phyloP scores from a whole-genome alignment of 2,888 invertebrate species.

The Drosophila formosana region DNA sequence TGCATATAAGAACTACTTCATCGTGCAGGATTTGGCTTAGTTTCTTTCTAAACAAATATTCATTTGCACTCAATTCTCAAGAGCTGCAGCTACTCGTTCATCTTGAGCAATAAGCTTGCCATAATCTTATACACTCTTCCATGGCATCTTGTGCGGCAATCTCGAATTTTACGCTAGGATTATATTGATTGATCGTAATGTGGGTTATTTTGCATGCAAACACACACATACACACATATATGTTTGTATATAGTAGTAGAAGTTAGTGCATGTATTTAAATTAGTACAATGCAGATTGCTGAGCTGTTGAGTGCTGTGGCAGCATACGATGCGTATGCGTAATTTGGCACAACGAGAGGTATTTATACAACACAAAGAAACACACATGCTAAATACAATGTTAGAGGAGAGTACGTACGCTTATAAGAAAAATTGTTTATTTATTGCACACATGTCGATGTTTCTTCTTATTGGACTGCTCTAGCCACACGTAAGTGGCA shows the following conservation, averaged over 20 bases:
- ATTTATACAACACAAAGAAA: background rate
- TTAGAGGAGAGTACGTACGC: background rate
- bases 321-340: slow-evolving; percentile 31
- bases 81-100: background rate
- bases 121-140: background rate
- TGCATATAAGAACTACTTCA: no score
- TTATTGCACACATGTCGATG: slow-evolving; percentile 36
- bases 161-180: slow-evolving; percentile 6
- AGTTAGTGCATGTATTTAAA: background rate
- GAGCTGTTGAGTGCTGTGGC: background rate
- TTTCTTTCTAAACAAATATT: background rate
- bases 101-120: background rate
- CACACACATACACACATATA: background rate
- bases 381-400: background rate
- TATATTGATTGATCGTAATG: slow-evolving; percentile 4
- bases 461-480: slow-evolving; percentile 17
- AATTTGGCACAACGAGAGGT: slow-evolving; percentile 14
- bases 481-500: slow-evolving; percentile 40
- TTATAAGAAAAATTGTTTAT: slow-evolving; percentile 26
- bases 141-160: background rate
- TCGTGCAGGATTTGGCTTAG: no score
- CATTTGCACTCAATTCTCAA: background rate
- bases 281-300: slow-evolving; percentile 1
- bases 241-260: background rate
- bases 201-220: background rate